Evolutionary conservation across 2,113 vertebrate genomes (phyloP).

Genomic region (Suncus etruscus): DNA sequence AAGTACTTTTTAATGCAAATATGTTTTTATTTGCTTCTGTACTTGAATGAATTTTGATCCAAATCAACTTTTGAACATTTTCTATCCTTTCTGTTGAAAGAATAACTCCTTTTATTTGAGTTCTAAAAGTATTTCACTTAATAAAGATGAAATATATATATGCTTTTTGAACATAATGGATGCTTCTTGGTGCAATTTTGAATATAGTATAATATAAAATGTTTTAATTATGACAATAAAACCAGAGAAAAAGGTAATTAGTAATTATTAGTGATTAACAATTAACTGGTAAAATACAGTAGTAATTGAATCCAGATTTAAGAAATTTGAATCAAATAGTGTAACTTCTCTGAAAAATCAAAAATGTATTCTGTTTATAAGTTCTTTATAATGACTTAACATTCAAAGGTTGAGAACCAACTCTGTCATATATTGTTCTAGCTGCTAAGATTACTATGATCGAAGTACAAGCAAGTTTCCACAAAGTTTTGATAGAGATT

Average conservation of each 20-base stretch:
- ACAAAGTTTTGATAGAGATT: neutral
- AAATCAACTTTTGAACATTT: slow-evolving; percentile 5
- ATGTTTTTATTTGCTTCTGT: slow-evolving; percentile 41
- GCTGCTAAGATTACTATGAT: neutral
- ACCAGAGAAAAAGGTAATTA: neutral
- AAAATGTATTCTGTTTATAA: neutral
- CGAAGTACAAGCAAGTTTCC: neutral
- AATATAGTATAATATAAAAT: neutral
- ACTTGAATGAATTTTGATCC: neutral
- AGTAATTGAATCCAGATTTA: neutral
- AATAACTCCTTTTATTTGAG: neutral
- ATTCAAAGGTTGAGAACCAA: neutral
- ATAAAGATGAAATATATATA: too few relatives aligned
- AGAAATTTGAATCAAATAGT: slow-evolving; percentile 3
- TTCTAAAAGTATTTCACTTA: slow-evolving; percentile 44
- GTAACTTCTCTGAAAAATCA: neutral
- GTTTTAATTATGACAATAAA: neutral
- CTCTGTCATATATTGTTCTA: neutral
- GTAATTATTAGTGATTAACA: neutral
- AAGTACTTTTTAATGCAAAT: neutral
- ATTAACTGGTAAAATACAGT: neutral
- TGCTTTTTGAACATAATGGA: neutral
- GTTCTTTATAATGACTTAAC: neutral
- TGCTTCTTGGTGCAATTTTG: neutral
- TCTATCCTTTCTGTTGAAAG: slow-evolving; percentile 2